phyloP scores from a whole-genome alignment of 2,797 vertebrate genomes.

The Selene dorsalis region DNA sequence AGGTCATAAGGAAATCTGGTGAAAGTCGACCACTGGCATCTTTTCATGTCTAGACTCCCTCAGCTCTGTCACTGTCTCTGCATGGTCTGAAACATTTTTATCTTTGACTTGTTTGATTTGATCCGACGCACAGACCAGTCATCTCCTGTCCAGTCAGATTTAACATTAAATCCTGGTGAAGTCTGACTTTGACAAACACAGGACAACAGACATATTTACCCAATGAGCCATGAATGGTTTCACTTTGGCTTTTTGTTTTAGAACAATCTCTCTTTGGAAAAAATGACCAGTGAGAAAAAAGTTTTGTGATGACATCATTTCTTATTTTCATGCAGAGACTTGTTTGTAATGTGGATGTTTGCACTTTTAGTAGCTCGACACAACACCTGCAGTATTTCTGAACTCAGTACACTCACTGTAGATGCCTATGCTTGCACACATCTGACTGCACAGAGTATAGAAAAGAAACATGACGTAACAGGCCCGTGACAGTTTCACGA shows the following conservation, averaged over 20 bases:
- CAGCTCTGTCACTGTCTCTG: too few relatives aligned
- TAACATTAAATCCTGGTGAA: background rate
- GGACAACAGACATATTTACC: background rate
- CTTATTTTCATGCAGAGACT: background rate
- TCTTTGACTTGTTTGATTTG: background rate
- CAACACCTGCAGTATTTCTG: background rate
- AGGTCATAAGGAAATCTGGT: conserved; percentile 2
- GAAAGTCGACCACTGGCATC: background rate
- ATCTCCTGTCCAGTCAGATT: too few relatives aligned
- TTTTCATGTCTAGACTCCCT: background rate
- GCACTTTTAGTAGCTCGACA: background rate
- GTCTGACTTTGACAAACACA: background rate
- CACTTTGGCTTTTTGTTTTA: background rate
- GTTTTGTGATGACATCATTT: background rate
- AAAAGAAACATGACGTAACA: background rate
- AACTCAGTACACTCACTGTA: background rate
- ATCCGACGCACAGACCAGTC: background rate
- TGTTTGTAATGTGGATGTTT: background rate
- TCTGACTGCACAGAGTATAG: background rate
- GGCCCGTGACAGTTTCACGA: background rate
- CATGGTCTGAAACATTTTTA: too few relatives aligned
- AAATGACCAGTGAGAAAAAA: background rate
- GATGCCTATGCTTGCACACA: background rate
- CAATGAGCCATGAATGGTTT: background rate
- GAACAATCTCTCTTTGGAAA: background rate